Evolutionary conservation across 2,113 vertebrate species (phyloP), one percentile per base, ranked within the genome.

Genomic region (Phrynocephalus versicolor): DNA sequence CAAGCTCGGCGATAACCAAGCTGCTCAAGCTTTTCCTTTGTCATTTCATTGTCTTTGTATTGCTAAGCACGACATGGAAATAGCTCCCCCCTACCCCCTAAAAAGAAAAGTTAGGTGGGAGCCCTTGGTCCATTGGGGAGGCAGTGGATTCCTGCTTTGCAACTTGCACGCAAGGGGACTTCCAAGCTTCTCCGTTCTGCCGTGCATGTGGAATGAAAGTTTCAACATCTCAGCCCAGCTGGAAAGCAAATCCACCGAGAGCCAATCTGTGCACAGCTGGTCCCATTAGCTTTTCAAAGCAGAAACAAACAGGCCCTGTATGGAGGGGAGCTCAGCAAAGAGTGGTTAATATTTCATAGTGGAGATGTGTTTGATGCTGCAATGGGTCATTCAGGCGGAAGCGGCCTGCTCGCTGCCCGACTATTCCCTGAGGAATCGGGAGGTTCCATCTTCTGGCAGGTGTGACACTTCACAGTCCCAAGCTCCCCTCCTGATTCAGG

Each of bases 341-440:
- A 30, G 27, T 71, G 60, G 74, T 87, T 79, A 83, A 87, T 87
- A 87, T 79, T 87, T 87, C 33, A 79, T 79, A 14, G 37, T 45
- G 65, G n/a, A 77, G 62, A 87, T 18, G 58, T 87, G 79, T 62
- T 87, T 71, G 67, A 79, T 85, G 65, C 67, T 60, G 27, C 60
- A 12, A n/a, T 30, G 2, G 23, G 81, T 60, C 74, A 77, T 83
- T 83, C 74, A 83, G 65, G 74, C 74, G 51, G 84, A 79, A 85
- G 67, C 55, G 19, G 67, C n/a, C 6, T 83, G 81, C 86, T 51
- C 62, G 74, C 30, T 83, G 74, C 65, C 74, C 67, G 55, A 39
- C n/a, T n/a, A n/a, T n/a, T 77, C 65, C 81, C 65, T 6, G 16
- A 35, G 81, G 74, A 57, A 82, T 33, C 62, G 13, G 67, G 37